Conservation (phyloP, 2,113 vertebrate genomes). For the Lampris incognitus region DNA sequence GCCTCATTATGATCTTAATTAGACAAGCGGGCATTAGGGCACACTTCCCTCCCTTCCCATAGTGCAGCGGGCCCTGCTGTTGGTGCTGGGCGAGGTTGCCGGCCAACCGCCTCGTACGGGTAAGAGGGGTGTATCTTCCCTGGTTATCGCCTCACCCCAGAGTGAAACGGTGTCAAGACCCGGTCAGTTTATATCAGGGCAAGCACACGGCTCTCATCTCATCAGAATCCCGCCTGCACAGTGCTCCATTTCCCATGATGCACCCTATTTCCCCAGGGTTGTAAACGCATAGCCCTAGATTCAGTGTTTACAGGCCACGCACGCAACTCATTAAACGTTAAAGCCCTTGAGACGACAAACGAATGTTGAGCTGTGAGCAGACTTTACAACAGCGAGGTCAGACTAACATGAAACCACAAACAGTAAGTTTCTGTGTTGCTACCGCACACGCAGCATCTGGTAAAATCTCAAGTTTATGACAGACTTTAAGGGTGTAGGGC, state of each 20-base stretch:
- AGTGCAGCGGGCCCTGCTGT: slow-evolving; percentile 10
- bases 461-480: not conserved
- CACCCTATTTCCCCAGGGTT: not conserved
- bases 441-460: too few relatives aligned
- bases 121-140: slow-evolving; percentile 12
- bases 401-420: not conserved
- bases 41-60: slow-evolving; percentile 42
- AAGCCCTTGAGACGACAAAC: not conserved
- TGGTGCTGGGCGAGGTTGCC: slow-evolving; percentile 41
- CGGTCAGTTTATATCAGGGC: not conserved
- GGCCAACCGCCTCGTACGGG: slow-evolving; percentile 39
- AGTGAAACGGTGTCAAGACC: not conserved
- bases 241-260: not conserved
- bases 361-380: not conserved
- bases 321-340: not conserved
- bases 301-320: slow-evolving; percentile 5
- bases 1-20: slow-evolving; percentile 65
- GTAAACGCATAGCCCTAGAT: not conserved
- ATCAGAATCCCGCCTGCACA: not conserved
- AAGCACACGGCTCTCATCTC: not conserved
- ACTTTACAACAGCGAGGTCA: not conserved
- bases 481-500: not conserved
- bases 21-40: slow-evolving; percentile 16
- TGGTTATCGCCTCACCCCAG: slow-evolving; percentile 20
- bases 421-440: not conserved